phyloP scores from a whole-genome alignment of 1,140 invertebrate genomes.

The Nasonia longicornis region DNA sequence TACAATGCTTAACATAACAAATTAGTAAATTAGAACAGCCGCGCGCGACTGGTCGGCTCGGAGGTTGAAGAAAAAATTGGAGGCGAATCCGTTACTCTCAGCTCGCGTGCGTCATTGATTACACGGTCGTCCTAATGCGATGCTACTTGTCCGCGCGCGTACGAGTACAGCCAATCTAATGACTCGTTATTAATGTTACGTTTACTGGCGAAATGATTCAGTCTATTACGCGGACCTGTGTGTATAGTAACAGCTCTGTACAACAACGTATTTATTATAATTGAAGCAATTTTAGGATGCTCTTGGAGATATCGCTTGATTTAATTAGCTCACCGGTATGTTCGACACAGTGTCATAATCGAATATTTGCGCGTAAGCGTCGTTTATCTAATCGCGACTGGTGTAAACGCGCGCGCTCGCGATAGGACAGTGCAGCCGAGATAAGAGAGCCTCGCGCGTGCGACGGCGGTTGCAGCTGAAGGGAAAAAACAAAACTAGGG shows the following conservation, averaged over 20 bases:
- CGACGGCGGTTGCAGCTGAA: not conserved
- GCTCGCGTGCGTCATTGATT: constrained; percentile 31
- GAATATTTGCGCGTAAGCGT: constrained; percentile 24
- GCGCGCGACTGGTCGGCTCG: not conserved
- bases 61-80: not conserved
- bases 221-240: constrained; percentile 6
- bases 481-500: not conserved
- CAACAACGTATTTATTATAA: constrained; percentile 27
- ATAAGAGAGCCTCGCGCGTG: not conserved
- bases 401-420: not conserved
- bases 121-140: not conserved
- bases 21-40: constrained; percentile 13
- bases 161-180: constrained; percentile 31
- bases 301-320: not conserved
- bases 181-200: constrained; percentile 35
- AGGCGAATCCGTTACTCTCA: not conserved
- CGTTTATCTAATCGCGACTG: constrained; percentile 39
- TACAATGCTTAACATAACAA: constrained; percentile 2
- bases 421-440: constrained; percentile 10
- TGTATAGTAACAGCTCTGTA: not conserved
- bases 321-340: constrained; percentile 34
- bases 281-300: constrained; percentile 32
- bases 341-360: constrained; percentile 28
- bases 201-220: constrained; percentile 23
- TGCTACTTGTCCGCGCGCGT: not conserved